Evolutionary conservation across 2,113 vertebrate genomes (phyloP).

Genomic region (Pelecanoides urinatrix): DNA sequence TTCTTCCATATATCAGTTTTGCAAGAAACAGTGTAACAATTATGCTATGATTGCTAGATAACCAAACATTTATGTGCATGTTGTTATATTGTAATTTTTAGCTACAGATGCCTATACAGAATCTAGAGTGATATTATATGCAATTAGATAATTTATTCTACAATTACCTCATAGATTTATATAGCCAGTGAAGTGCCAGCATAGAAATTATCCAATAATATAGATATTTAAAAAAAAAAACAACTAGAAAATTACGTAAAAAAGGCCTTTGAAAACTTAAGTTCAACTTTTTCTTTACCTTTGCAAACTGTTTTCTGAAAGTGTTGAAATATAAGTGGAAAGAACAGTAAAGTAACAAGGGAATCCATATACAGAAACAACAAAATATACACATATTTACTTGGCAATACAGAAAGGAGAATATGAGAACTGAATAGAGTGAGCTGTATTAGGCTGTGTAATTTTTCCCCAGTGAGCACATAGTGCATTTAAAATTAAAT

Average conservation of each 20-base stretch:
- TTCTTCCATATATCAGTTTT: conserved; percentile 10
- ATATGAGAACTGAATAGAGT: not conserved
- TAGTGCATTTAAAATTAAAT: not conserved
- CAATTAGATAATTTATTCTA: conserved; percentile 36
- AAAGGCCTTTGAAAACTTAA: not conserved
- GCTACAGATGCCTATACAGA: conserved; percentile 22
- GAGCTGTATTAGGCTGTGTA: not conserved
- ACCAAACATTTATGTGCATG: conserved; percentile 43
- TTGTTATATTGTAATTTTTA: conserved; percentile 56
- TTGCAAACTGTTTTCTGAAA: not conserved
- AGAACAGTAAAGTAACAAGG: not conserved
- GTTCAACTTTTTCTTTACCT: not conserved
- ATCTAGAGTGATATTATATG: conserved; percentile 6
- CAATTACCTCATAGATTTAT: conserved; percentile 5
- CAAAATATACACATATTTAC: not conserved
- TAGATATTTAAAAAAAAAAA: not conserved
- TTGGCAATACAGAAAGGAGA: not conserved
- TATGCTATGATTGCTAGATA: conserved; percentile 36
- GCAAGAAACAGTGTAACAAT: conserved; percentile 8
- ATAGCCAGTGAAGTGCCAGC: not conserved
- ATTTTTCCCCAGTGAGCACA: not conserved
- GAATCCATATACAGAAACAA: not conserved
- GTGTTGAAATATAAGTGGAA: not conserved
- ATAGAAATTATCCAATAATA: not conserved
- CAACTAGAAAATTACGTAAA: not conserved